Percentiles rank a stretch among this genome's conserved stretches.
Conservation (phyloP, 1,140 invertebrate species). For the Olivierus martensii region DNA sequence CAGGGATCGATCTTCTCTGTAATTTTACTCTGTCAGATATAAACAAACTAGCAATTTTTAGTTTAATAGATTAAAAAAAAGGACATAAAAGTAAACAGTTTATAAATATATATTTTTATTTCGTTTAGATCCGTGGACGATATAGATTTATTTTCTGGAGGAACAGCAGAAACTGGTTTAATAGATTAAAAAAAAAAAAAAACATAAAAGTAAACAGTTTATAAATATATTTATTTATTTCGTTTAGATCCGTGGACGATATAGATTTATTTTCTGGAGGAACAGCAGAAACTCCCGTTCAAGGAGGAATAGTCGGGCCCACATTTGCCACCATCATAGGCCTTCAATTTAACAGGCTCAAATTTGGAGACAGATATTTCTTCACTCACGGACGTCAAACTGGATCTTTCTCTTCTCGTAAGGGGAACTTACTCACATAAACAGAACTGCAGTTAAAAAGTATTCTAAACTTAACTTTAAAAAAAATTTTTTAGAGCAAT, state of each 20-base stretch:
- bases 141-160: conserved; percentile 26
- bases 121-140: background rate
- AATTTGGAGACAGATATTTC: conserved; percentile 80
- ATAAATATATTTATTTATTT: background rate
- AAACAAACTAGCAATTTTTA: too few relatives aligned
- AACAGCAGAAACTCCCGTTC: conserved; percentile 70
- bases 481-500: conserved; percentile 37
- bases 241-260: background rate
- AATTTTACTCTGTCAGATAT: too few relatives aligned
- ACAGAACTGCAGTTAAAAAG: too few relatives aligned
- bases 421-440: background rate
- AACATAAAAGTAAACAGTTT: too few relatives aligned
- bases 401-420: conserved; percentile 32
- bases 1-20: too few relatives aligned
- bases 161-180: conserved; percentile 79
- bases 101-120: background rate
- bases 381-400: conserved; percentile 37
- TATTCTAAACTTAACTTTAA: background rate
- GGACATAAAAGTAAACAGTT: too few relatives aligned
- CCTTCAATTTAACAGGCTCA: conserved; percentile 36
- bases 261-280: conserved; percentile 32
- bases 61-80: too few relatives aligned
- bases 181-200: too few relatives aligned
- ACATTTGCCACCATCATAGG: conserved; percentile 47
- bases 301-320: conserved; percentile 78